Evolutionary conservation across 2,113 vertebrate species (phyloP), one percentile per base, ranked within the genome.

Genomic region (Saguinus imperator): DNA sequence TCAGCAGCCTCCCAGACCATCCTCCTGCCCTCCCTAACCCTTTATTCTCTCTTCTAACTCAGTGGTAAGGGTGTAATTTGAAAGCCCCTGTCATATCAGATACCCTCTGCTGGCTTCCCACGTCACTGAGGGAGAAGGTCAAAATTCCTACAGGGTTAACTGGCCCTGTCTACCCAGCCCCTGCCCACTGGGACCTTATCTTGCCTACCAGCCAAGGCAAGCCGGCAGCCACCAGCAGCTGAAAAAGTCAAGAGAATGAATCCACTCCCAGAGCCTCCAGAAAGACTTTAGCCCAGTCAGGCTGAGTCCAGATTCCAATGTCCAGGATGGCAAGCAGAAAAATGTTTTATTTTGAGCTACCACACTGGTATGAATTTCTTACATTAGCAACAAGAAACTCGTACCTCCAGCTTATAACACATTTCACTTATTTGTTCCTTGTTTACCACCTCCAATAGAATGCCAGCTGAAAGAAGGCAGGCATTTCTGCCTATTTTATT

Each of bases 301-400:
- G 1, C 9, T 6, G 6, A 37, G 3, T 5, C 8, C 32, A 18
- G 61, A 10, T 5, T 8, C 70, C 8, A 58, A 68, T 18, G 3
- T 25, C 43, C 5, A 37, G 32, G 14, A 25, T n/a, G 4, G 3
- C 25, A 18, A 43, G 66, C 50, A 35, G 17, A 43, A 23, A 32
- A 73, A 25, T 1, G 35, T 32, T 43, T 9, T 43, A 14, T n/a
- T 4, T 3, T 6, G 4, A 8, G 35, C 55, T 7, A 10, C 52
- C 11, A 73, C 0, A 0, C 8, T 1, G 0, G 35, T 1, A 8
- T 61, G 0, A 17, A 20, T 1, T 13, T 21, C 14, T 40, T 3
- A 1, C 1, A 9, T 40, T 43, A 48, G 40, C 32, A 6, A 14
- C 7, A 13, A 55, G 61, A 21, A 9, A 11, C 35, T 8, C 20